Conservation (phyloP, 2,113 vertebrate genomes). For the Eira barbara region DNA sequence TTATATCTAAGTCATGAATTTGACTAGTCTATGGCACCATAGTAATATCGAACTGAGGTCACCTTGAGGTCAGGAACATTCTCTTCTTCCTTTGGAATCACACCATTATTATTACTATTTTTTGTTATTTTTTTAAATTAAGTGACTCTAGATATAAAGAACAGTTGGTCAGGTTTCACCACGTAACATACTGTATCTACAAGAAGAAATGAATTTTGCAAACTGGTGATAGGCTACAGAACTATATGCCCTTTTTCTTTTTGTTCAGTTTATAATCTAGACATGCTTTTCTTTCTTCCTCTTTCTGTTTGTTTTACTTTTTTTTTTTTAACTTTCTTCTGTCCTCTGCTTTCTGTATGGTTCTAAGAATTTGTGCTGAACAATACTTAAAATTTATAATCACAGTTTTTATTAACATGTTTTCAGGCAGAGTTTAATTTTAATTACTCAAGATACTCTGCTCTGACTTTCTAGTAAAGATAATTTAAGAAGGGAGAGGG, state of each 20-base stretch:
- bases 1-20: not conserved
- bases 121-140: not conserved
- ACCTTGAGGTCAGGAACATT: not conserved
- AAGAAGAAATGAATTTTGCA: not conserved
- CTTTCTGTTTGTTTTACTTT: not conserved
- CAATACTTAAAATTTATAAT: not conserved
- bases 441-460: constrained; percentile 24
- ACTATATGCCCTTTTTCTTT: not conserved
- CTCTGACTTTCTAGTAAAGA: not conserved
- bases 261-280: not conserved
- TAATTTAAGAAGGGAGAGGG: not conserved
- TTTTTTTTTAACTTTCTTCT: not conserved
- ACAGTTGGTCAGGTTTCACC: not conserved
- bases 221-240: not conserved
- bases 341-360: not conserved
- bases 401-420: not conserved
- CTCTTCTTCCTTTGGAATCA: not conserved
- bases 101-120: not conserved
- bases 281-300: not conserved
- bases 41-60: not conserved
- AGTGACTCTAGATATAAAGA: not conserved
- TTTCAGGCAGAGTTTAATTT: constrained; percentile 29
- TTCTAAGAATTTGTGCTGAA: not conserved
- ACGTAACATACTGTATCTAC: not conserved
- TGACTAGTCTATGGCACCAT: not conserved